These are phyloP conservation scores for Apotomis capreana DNA, from an alignment of 2,888 invertebrate species.

Conservation along the genomic window DNA sequence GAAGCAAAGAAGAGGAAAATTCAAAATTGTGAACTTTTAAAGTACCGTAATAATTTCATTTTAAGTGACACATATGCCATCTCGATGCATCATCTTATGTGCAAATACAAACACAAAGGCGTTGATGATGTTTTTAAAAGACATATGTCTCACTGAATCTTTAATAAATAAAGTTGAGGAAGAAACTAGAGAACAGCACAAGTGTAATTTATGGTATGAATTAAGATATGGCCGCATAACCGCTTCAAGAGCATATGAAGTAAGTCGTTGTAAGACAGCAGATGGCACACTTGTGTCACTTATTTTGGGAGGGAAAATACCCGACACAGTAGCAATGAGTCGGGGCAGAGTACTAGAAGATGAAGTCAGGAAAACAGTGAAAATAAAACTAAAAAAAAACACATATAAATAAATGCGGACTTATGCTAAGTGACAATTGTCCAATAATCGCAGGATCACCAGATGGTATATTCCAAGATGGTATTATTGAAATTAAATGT, in stretches of 20 bases:
- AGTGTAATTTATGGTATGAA: neutral
- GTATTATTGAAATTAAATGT: conserved; percentile 46
- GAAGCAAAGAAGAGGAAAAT: conserved; percentile 46
- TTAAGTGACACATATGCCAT: conserved; percentile 23
- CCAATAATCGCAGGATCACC: conserved; percentile 51
- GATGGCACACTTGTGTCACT: neutral
- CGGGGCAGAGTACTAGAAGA: neutral
- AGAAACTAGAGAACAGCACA: conserved; percentile 32
- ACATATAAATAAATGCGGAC: conserved; percentile 2
- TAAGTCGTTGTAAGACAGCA: neutral
- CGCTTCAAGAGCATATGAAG: neutral
- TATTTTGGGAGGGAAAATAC: neutral
- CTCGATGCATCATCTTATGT: conserved; percentile 44
- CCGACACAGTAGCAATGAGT: neutral
- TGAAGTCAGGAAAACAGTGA: conserved; percentile 41
- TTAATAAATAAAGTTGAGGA: conserved; percentile 35
- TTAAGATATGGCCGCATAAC: neutral
- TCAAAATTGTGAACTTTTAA: conserved; percentile 46
- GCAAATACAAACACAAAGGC: conserved; percentile 44
- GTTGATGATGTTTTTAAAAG: conserved; percentile 44
- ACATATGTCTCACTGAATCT: conserved; percentile 24
- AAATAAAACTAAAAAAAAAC: conserved; percentile 31
- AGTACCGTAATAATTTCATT: conserved; percentile 46
- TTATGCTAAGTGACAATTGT: conserved; percentile 32
- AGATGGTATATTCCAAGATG: conserved; percentile 47